Base-by-base conservation (phyloP, 2,888 invertebrate genomes). In the Sinhomidia bicolor region DNA sequence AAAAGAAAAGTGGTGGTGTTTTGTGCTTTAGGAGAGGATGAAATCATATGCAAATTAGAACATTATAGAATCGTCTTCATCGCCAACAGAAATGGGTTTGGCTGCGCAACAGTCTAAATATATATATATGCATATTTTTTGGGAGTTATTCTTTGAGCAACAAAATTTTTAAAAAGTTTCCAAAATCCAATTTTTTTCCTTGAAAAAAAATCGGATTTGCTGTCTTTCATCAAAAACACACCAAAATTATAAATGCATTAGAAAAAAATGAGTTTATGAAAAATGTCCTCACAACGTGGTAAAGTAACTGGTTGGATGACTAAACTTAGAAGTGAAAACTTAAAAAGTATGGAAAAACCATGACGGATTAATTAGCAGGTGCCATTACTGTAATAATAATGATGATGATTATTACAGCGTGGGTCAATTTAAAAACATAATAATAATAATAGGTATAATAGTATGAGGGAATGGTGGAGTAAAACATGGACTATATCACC, bases 351-450 rank as follows among this genome's bases (percentile, higher is more conserved):
- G 41, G 60, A 32, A 62, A 29, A 29, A 32, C 57, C 82, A 78
- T 88, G 82, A 88, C 88, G 76, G 82, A 71, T 78, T 82, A 88
- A 88, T 88, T 82, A 88, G 57, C 76, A 82, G 76, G 76, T 76
- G 76, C 32, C 76, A 76, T 76, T 74, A 47, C 41, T 57, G 47
- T 83, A 68, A 83, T 83, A 12, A 68, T 51, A 68, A 68, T 44
- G 29, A 68, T 68, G 81, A 65, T 60, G 68, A 41, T 17, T 41
- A 41, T 71, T 20, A 41, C 29, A 29, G 29, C 54, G 51, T 78
- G 51, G 85, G 74, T 83, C 83, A 83, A 76, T 51, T 74, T 83
- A 4, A 74, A 74, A 83, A 83, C 57, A 36, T 83, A 4, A 74
- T 54, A 74, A 83, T 71, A 36, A 74, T 83, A 41, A 29, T 76